Base-by-base conservation (phyloP, 2,888 invertebrate genomes). In the Acrocera orbiculus region DNA sequence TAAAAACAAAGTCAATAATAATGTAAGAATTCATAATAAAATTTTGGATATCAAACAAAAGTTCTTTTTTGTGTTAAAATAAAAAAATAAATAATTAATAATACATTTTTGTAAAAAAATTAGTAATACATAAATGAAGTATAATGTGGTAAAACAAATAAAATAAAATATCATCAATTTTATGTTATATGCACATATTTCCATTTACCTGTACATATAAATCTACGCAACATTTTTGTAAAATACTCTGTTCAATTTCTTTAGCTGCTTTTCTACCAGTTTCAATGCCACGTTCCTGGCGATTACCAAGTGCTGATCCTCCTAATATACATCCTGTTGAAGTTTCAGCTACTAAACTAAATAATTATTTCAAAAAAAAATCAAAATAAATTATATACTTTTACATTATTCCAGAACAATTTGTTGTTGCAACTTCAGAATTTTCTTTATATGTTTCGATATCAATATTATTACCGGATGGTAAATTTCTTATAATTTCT, bases 331-430 rank as follows among this genome's bases (percentile, higher is more conserved):
- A 75, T 2, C 72, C 73, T 1, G 63, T 62, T 8, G 57, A 61
- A 9, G 73, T 71, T 41, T 64, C 61, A 27, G 72, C 73, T 15
- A 67, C 65, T 34, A 80, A 44, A 33, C 77, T 74, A 45, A 17
- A 47, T 42, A 34, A 40, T 35, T 32, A 14, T 16, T 14, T 13
- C 23, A 13, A 32, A 4, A 19, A 29, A 29, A 20, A 6, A 20
- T 20, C 27, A 26, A 29, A 36, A 16, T 20, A 27, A 23, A 30
- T 15, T 16, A 5, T 10, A n/a, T 28, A 13, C 34, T 54, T 66
- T 63, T 52, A 74, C 77, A 76, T 63, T 30, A 82, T 73, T 2
- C 81, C 81, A 30, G 68, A 70, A 38, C 76, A 76, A 53, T 73
- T 76, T 39, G 77, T 76, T 1, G 69, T 62, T 2, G 77, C 74